These are phyloP conservation scores for Craseonycteris thonglongyai DNA, from an alignment of 2,113 vertebrate species.

Conservation along the genomic window DNA sequence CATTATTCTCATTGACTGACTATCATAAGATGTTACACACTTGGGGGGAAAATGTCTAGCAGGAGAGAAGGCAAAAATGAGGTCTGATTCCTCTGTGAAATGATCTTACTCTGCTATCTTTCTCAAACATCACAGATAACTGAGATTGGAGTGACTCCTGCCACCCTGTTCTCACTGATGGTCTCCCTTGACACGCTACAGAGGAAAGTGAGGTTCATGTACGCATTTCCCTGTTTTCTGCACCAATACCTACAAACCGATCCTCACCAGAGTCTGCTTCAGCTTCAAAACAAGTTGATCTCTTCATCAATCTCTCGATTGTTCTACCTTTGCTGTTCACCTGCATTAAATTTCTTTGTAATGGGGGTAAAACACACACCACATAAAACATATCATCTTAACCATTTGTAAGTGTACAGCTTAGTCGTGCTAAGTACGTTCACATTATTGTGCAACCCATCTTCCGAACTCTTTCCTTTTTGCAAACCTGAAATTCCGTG, in stretches of 20 bases:
- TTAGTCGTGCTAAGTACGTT: neutral
- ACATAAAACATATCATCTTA: neutral
- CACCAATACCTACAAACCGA: neutral
- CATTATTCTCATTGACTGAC: neutral
- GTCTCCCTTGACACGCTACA: neutral
- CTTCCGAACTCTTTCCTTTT: neutral
- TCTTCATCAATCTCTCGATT: neutral
- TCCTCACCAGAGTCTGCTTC: neutral
- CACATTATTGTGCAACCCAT: neutral
- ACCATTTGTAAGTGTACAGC: neutral
- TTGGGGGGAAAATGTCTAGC: neutral
- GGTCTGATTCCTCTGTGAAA: neutral
- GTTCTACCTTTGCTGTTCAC: neutral
- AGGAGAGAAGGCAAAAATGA: neutral
- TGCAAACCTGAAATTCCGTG: neutral
- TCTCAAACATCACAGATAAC: neutral
- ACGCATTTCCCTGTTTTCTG: neutral
- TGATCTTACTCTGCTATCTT: neutral
- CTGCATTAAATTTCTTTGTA: neutral
- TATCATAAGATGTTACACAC: neutral
- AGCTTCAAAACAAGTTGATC: neutral
- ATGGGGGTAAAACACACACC: neutral
- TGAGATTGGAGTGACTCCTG: neutral
- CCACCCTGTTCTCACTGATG: neutral
- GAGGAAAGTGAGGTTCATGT: neutral